Evolutionary conservation across 2,113 vertebrate genomes (phyloP).

Genomic region (Brachyhypopomus gauderio): DNA sequence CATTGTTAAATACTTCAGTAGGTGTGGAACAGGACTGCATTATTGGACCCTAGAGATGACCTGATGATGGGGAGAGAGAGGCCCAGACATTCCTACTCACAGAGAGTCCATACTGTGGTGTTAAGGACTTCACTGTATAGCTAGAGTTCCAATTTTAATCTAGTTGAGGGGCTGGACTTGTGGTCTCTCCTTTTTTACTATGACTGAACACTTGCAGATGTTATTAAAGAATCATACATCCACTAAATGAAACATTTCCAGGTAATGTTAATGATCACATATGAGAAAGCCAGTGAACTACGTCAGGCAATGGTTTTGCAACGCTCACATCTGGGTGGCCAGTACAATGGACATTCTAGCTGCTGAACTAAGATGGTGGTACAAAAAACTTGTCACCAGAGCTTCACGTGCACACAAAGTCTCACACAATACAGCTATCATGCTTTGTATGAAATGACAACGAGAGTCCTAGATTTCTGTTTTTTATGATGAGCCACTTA

Average conservation of each 20-base stretch:
- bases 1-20: neutral
- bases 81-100: too few species aligned
- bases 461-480: neutral
- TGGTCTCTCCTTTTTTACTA: too few species aligned
- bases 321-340: neutral
- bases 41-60: neutral
- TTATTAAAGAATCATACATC: too few species aligned
- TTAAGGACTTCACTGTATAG: neutral
- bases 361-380: neutral
- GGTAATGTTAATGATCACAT: too few species aligned
- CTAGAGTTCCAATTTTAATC: neutral
- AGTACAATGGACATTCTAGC: neutral
- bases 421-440: neutral
- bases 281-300: too few species aligned
- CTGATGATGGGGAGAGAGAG: too few species aligned
- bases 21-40: neutral
- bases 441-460: neutral
- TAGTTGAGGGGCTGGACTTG: too few species aligned
- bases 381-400: neutral
- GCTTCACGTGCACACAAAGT: neutral
- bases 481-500: neutral
- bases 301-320: neutral
- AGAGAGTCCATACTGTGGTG: too few species aligned
- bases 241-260: too few species aligned
- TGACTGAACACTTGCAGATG: too few species aligned